These are phyloP conservation scores for Aptenodytes forsteri DNA, from an alignment of 2,113 vertebrate species.

Conservation along the genomic window DNA sequence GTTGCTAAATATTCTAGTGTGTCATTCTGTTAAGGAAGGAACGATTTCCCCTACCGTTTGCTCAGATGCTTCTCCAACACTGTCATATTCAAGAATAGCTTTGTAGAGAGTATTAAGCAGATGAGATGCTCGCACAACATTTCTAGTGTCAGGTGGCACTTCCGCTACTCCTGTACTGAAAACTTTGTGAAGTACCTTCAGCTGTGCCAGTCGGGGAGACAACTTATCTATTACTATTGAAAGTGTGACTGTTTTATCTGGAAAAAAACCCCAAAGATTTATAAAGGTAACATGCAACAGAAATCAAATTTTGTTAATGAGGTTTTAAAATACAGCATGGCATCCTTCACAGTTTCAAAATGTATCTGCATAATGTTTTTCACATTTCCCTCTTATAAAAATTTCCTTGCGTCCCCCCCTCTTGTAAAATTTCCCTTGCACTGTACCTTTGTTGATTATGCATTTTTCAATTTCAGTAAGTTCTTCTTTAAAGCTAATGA, in stretches of 20 bases:
- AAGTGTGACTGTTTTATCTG: constrained; percentile 92
- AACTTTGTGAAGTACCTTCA: constrained; percentile 92
- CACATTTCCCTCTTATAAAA: neutral
- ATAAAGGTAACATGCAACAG: neutral
- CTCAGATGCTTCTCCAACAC: constrained; percentile 92
- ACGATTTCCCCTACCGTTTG: constrained; percentile 81
- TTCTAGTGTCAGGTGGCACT: constrained; percentile 91
- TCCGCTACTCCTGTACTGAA: constrained; percentile 97
- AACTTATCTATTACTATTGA: constrained; percentile 88
- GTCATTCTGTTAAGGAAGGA: neutral
- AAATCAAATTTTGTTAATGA: neutral
- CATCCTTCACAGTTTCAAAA: neutral
- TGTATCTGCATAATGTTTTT: neutral
- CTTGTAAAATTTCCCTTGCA: neutral
- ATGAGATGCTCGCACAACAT: constrained; percentile 95
- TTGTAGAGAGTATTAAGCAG: constrained; percentile 97
- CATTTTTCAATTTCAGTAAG: constrained; percentile 89
- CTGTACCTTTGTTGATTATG: constrained; percentile 87
- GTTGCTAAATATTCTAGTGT: neutral
- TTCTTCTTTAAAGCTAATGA: constrained; percentile 92
- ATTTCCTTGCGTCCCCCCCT: too few species aligned
- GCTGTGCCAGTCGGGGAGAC: constrained; percentile 87
- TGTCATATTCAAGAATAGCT: constrained; percentile 95
- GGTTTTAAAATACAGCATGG: neutral
- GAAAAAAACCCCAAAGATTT: neutral